Base-by-base conservation (phyloP, 1,140 invertebrate genomes). In the Hormaphis cornu region DNA sequence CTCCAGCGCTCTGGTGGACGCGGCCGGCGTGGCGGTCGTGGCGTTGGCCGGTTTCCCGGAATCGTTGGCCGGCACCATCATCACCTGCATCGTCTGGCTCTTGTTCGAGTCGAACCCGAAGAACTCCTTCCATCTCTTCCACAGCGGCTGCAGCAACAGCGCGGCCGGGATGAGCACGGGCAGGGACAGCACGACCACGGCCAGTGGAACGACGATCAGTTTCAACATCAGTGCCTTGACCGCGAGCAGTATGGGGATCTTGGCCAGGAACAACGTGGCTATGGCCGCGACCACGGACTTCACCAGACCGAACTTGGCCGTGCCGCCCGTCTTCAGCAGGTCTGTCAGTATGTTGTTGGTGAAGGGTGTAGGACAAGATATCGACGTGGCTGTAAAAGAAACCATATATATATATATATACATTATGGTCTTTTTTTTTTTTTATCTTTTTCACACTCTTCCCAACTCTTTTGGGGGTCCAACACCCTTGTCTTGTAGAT, bases 201-300 rank as follows among this genome's bases (percentile, higher is more conserved):
- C 69, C 18, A 72, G 35, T 0, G 72, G 72, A 1, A 72, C 48
- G 3, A 73, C 30, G n/a, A 73, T 33, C 37, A 73, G 22, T 46
- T 73, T 73, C 12, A 73, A 42, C 16, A 73, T 54, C 2, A 73
- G 35, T 7, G 71, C 71, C 26, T 73, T 73, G 14, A 73, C 26
- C 3, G 70, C 66, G 8, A 73, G 50, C 12, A 73, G 40, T n/a
- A 70, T 61, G 14, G 72, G 72, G 16, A 73, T 72, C 48, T 73
- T 73, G n/a, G 71, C 66, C 14, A 73, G 22, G 8, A 73, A 58
- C n/a, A 61, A 52, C 10, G 71, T 72, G 0, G 70, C 53, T 1
- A 71, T 66, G 1, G 71, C 72, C 0, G 69, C 69, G 10, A 71
- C 35, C 4, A 72, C 53, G 12, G 72, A 63, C 35, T 69, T 69